A percentile compares a stretch with the other conserved stretches of the same genome.
phyloP scores from a whole-genome alignment of 2,113 vertebrate genomes.

The Serinus canaria region DNA sequence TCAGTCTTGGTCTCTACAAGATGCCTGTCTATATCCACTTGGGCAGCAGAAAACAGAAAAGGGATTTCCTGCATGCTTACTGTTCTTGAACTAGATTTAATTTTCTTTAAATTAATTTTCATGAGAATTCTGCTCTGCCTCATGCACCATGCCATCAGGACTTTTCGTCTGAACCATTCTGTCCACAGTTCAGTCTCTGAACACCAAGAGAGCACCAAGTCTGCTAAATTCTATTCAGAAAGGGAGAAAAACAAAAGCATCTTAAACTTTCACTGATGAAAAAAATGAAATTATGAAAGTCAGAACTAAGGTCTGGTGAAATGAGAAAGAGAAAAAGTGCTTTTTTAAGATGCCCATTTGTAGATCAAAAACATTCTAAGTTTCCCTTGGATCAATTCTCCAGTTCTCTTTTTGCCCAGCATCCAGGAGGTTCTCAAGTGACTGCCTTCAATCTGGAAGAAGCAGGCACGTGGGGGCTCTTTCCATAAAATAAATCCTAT shows the following conservation, averaged over 20 bases:
- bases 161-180: background rate
- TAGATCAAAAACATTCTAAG: background rate
- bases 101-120: background rate
- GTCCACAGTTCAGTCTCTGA: background rate
- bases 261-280: background rate
- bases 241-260: background rate
- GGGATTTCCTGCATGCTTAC: background rate
- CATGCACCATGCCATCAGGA: background rate
- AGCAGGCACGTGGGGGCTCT: background rate
- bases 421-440: background rate
- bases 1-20: background rate
- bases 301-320: background rate
- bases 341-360: background rate
- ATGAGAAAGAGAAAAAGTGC: background rate
- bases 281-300: background rate
- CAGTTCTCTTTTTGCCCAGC: background rate
- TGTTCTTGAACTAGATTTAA: background rate
- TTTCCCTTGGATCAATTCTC: background rate
- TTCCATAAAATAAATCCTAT: background rate
- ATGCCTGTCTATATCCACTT: background rate
- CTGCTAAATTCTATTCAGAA: background rate
- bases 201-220: background rate
- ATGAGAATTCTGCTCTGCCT: background rate
- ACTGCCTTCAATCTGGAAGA: background rate
- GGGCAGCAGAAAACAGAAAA: background rate